Evolutionary conservation across 2,797 vertebrate genomes (phyloP).

Genomic region (Enteromius treurensis): DNA sequence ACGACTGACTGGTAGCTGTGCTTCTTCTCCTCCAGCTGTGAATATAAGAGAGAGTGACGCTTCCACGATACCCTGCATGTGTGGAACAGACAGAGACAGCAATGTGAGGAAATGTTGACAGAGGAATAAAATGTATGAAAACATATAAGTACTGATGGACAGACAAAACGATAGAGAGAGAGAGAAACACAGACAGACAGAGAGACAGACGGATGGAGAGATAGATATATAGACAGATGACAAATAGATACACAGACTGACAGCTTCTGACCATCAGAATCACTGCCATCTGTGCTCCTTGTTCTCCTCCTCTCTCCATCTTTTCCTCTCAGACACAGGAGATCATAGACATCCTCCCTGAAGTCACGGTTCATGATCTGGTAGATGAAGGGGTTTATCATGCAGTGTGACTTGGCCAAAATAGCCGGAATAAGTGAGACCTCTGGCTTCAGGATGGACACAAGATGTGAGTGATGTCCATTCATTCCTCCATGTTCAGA

Average conservation of each 20-base stretch:
- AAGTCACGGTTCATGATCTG: constrained; percentile 73
- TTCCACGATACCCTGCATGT: constrained; percentile 46
- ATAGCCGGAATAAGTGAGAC: constrained; percentile 67
- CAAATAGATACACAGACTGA: neutral
- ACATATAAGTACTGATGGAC: accelerated
- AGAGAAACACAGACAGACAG: accelerated
- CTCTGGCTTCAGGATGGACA: constrained; percentile 59
- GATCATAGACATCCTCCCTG: constrained; percentile 56
- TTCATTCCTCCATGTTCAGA: constrained; percentile 17
- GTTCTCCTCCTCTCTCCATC: constrained; percentile 52
- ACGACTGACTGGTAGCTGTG: constrained; percentile 10
- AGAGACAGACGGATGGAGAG: neutral
- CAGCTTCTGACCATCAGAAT: constrained; percentile 66
- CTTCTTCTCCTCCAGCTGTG: constrained; percentile 58
- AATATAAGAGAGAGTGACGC: constrained; percentile 54
- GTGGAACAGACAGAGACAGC: constrained; percentile 9
- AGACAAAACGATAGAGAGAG: neutral
- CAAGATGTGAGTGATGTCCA: neutral
- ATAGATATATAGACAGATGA: neutral
- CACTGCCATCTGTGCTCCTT: constrained; percentile 44
- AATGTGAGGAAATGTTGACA: neutral
- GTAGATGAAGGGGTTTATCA: constrained; percentile 74
- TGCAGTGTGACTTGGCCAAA: constrained; percentile 72
- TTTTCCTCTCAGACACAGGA: constrained; percentile 59
- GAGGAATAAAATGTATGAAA: neutral